Conservation (phyloP, 2,888 invertebrate genomes). For the Thyatira batis region DNA sequence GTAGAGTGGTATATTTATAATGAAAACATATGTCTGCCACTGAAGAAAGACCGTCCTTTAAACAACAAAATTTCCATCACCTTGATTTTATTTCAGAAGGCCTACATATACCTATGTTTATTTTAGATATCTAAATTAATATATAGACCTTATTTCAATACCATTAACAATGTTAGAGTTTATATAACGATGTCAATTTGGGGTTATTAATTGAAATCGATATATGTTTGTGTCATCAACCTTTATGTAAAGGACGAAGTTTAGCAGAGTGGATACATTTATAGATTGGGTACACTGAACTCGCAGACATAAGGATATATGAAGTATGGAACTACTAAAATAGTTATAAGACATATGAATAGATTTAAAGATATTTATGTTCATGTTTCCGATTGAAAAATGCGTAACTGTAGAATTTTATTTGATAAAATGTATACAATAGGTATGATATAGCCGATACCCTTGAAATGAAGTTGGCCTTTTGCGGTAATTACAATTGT, state of each 20-base stretch:
- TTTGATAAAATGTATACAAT: too few relatives aligned
- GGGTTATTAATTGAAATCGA: background rate
- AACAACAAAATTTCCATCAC: slow-evolving; percentile 1
- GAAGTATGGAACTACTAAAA: too few relatives aligned
- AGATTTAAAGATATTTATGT: too few relatives aligned
- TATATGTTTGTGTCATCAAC: background rate
- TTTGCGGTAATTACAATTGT: background rate
- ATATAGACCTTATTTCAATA: too few relatives aligned
- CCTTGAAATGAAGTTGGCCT: background rate
- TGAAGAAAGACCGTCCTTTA: slow-evolving; percentile 2
- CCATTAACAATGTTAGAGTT: too few relatives aligned
- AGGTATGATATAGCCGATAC: background rate
- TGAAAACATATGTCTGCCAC: slow-evolving; percentile 5
- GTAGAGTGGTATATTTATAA: slow-evolving; percentile 22
- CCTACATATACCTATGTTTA: too few relatives aligned
- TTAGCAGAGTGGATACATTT: background rate
- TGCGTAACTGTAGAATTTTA: too few relatives aligned
- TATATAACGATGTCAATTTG: background rate
- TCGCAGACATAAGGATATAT: too few relatives aligned
- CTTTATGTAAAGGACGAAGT: background rate
- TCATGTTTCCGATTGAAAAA: too few relatives aligned
- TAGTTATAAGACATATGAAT: too few relatives aligned
- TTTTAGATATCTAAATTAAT: too few relatives aligned
- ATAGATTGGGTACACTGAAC: background rate
- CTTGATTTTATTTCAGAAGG: background rate